A percentile compares a stretch with the other conserved stretches of the same genome.
phyloP scores from a whole-genome alignment of 2,797 vertebrate species.

The Hoplostethus mediterraneus region DNA sequence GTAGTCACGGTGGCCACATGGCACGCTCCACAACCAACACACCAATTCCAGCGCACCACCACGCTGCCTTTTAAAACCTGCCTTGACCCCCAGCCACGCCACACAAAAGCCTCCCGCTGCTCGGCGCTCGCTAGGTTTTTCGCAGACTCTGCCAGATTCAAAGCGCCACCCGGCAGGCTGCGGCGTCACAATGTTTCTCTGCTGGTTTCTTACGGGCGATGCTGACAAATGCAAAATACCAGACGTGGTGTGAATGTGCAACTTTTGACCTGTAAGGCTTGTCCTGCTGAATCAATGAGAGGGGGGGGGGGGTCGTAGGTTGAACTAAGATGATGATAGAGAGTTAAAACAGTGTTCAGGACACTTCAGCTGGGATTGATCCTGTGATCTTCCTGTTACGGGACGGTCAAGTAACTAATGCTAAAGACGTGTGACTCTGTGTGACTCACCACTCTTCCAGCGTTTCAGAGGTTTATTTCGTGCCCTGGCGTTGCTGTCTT shows the following conservation, averaged over 20 bases:
- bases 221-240: background rate
- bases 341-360: too few species aligned
- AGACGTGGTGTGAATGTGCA: too few species aligned
- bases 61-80: constrained; percentile 56
- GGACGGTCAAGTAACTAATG: too few species aligned
- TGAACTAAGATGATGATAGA: too few species aligned
- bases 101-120: constrained; percentile 45
- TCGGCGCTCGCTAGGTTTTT: constrained; percentile 8
- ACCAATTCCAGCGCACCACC: background rate
- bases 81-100: constrained; percentile 21
- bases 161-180: background rate
- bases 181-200: too few species aligned
- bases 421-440: too few species aligned
- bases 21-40: constrained; percentile 49
- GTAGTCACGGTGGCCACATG: constrained; percentile 52
- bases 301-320: too few species aligned
- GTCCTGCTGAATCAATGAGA: too few species aligned
- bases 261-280: too few species aligned
- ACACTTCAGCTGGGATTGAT: too few species aligned
- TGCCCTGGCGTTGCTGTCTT: constrained; percentile 31
- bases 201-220: background rate
- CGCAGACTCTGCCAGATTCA: constrained; percentile 4
- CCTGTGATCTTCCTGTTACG: too few species aligned
- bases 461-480: constrained; percentile 69
- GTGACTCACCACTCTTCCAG: constrained; percentile 78